Evolutionary conservation across 1,140 invertebrate species (phyloP).

Genomic region (Formica selysi): DNA sequence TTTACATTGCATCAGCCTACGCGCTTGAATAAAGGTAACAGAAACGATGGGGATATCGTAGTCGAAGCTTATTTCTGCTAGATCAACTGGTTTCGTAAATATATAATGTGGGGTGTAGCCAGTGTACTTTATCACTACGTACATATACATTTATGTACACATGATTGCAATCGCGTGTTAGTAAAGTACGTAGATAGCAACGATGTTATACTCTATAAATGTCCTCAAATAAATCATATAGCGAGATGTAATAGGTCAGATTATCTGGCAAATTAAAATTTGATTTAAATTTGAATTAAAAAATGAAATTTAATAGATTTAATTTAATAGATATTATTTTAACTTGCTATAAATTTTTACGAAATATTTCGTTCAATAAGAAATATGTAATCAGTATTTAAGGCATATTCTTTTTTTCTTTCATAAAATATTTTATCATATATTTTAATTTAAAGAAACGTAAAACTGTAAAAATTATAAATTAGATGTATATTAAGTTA

Average conservation of each 20-base stretch:
- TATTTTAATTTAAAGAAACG: not conserved
- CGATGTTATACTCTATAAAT: not conserved
- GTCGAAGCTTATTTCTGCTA: conserved; percentile 31
- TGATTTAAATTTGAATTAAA: not conserved
- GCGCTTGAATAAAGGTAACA: conserved; percentile 24
- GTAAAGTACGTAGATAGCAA: conserved; percentile 7
- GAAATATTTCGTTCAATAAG: not conserved
- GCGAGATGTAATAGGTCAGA: not conserved
- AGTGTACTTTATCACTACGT: conserved; percentile 21
- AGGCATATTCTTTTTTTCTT: not conserved
- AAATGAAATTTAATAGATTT: not conserved
- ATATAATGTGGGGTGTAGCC: not conserved
- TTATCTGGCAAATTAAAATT: not conserved
- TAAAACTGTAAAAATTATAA: not conserved
- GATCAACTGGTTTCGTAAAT: conserved; percentile 23
- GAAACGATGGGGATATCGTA: not conserved
- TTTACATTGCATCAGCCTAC: conserved; percentile 22
- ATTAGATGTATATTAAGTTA: not conserved
- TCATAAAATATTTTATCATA: not conserved
- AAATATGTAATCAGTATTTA: not conserved
- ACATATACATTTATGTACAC: not conserved
- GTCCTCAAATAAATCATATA: not conserved
- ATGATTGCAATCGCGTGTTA: conserved; percentile 39
- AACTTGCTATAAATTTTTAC: not conserved
- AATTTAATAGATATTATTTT: not conserved